Percentiles rank a stretch among this genome's conserved stretches.
These are phyloP conservation scores for Daubentonia madagascariensis DNA, from an alignment of 2,113 vertebrate species.

Conservation along the genomic window DNA sequence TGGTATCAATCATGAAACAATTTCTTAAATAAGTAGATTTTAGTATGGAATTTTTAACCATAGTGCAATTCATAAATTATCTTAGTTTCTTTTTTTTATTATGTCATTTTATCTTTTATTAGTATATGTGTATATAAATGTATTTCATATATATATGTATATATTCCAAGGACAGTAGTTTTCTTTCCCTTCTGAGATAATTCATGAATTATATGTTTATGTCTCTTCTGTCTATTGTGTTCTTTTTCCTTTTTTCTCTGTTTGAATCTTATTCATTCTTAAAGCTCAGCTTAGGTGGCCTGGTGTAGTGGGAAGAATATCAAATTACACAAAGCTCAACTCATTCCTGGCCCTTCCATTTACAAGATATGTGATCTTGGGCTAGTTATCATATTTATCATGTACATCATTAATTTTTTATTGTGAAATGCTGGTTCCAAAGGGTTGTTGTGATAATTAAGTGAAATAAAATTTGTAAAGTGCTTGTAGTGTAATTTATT, in stretches of 20 bases:
- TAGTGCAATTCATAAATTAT: neutral
- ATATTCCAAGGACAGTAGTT: neutral
- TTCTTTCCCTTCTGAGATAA: neutral
- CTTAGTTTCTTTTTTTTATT: constrained; percentile 10
- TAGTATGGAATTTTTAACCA: neutral
- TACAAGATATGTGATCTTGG: neutral
- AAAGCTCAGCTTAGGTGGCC: neutral
- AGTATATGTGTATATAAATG: neutral
- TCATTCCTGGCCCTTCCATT: neutral
- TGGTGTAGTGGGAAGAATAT: neutral
- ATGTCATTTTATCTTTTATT: neutral
- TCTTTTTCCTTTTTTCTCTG: neutral
- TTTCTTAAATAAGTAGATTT: neutral
- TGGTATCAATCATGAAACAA: neutral
- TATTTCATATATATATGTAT: neutral
- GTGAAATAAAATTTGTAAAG: constrained; percentile 9
- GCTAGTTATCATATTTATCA: neutral
- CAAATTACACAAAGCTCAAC: neutral
- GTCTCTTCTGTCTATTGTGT: neutral
- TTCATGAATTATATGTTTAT: neutral
- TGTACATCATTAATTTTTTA: neutral
- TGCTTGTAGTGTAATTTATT: neutral
- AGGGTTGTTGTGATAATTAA: neutral
- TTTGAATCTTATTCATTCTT: neutral
- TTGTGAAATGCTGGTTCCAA: neutral